Conservation (phyloP, 2,888 invertebrate species). For the Ischnura elegans region DNA sequence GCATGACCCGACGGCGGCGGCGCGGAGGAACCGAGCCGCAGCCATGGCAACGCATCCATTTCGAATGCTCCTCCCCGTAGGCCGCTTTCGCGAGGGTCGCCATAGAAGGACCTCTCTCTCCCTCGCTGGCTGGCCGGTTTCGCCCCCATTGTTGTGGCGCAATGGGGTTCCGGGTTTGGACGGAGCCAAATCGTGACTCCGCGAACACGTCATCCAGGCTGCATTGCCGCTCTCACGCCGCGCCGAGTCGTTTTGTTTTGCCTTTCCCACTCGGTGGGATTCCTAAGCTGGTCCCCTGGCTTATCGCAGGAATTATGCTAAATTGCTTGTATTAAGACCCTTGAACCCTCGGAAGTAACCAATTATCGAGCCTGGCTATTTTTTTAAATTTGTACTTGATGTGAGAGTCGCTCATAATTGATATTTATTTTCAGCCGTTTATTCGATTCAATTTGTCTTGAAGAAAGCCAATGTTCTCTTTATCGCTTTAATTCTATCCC, state of each 20-base stretch:
- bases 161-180: conserved; percentile 58
- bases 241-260: background rate
- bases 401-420: too few species aligned
- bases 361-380: too few species aligned
- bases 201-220: conserved; percentile 31
- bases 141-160: conserved; percentile 44
- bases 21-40: background rate
- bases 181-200: conserved; percentile 61
- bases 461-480: too few species aligned
- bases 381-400: too few species aligned
- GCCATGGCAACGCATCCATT: background rate
- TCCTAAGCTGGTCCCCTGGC: too few species aligned
- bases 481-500: too few species aligned
- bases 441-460: too few species aligned
- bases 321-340: too few species aligned
- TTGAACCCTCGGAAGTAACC: too few species aligned
- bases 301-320: too few species aligned
- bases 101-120: background rate
- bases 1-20: background rate
- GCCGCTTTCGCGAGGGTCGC: background rate
- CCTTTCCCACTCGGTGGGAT: background rate
- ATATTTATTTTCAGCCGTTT: too few species aligned
- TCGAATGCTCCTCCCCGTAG: background rate
- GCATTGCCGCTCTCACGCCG: background rate
- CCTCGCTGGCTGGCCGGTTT: background rate